These are phyloP conservation scores for Silurus glanis DNA, from an alignment of 2,113 vertebrate species.

Conservation along the genomic window DNA sequence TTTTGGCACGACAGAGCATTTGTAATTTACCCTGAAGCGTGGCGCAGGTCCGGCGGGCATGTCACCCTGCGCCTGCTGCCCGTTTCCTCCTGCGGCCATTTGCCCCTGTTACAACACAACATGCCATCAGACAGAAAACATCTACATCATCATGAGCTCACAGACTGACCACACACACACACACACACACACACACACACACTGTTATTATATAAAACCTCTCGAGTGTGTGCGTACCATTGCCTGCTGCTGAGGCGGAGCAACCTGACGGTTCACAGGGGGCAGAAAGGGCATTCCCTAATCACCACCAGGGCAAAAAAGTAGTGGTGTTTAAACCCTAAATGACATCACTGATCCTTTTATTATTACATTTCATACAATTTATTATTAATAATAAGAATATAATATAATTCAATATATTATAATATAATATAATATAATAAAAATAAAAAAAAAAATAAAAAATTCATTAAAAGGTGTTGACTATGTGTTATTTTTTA, in stretches of 20 bases:
- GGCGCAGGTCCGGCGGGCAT: conserved; percentile 10
- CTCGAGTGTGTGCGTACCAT: not conserved
- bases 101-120: conserved; percentile 13
- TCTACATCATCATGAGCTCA: not conserved
- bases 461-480: not conserved
- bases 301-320: not conserved
- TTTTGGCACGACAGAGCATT: too few relatives aligned
- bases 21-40: conserved; percentile 43
- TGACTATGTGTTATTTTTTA: not conserved
- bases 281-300: conserved; percentile 37
- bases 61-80: conserved; percentile 24
- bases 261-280: conserved; percentile 19
- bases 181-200: conserved; percentile 1
- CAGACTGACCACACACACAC: not conserved
- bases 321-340: not conserved
- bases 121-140: not conserved
- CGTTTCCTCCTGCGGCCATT: conserved; percentile 23
- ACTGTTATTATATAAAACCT: not conserved
- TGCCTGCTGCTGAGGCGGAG: conserved; percentile 41
- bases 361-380: too few relatives aligned
- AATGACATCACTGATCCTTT: not conserved
- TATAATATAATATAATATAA: too few relatives aligned
- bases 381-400: too few relatives aligned
- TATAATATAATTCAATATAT: too few relatives aligned
- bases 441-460: not conserved